Conservation (phyloP, 2,113 vertebrate genomes). For the Cnemophilus loriae region DNA sequence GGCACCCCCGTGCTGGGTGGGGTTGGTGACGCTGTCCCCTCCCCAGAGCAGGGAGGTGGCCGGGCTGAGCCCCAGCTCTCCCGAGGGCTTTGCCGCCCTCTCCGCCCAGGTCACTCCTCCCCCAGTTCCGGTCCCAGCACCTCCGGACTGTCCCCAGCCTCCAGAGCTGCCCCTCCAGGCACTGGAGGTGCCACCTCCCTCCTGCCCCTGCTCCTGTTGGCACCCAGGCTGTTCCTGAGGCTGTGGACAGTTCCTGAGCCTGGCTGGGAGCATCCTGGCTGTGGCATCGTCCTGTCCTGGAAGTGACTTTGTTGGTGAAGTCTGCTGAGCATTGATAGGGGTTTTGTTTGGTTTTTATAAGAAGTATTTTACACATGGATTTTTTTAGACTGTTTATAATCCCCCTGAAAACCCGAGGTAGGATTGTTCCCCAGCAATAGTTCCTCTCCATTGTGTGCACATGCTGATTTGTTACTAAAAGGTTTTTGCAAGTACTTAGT, state of each 20-base stretch:
- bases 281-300: background rate
- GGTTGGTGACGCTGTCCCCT: background rate
- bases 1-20: background rate
- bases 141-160: background rate
- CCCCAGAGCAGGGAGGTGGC: fast-evolving
- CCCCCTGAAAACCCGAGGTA: conserved; percentile 16
- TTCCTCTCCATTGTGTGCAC: conserved; percentile 55
- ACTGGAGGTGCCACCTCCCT: background rate
- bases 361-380: conserved; percentile 51
- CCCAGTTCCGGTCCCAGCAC: background rate
- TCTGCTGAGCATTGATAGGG: conserved; percentile 2
- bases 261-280: background rate
- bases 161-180: background rate
- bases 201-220: background rate
- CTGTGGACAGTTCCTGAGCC: background rate
- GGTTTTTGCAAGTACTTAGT: conserved; percentile 61
- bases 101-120: background rate
- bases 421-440: conserved; percentile 41
- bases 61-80: background rate
- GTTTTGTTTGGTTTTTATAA: conserved; percentile 53
- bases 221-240: background rate
- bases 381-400: conserved; percentile 45
- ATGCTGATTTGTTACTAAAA: conserved; percentile 58
- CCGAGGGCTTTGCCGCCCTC: background rate
- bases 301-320: background rate